phyloP scores from a whole-genome alignment of 2,888 invertebrate species.

The Plagodis pulveraria region DNA sequence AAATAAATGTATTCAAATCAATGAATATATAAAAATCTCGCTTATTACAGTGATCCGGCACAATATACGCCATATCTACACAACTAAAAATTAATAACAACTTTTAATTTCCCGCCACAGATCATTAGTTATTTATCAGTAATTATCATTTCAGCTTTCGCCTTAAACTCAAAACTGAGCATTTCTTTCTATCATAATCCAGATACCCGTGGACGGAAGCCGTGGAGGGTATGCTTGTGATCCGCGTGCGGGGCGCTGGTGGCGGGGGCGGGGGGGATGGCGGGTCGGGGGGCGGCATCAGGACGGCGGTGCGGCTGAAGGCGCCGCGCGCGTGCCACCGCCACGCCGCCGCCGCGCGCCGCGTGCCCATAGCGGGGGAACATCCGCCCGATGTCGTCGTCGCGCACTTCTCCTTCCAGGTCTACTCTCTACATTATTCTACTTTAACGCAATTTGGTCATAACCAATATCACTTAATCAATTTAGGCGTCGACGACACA shows the following conservation, averaged over 20 bases:
- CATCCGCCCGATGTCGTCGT: slow-evolving; percentile 63
- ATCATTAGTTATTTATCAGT: too few relatives aligned
- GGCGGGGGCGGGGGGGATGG: slow-evolving; percentile 42
- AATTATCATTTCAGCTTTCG: too few relatives aligned
- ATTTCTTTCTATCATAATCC: not conserved
- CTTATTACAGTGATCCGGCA: too few relatives aligned
- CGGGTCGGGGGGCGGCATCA: slow-evolving; percentile 42
- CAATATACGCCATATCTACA: too few relatives aligned
- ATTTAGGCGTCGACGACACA: too few relatives aligned
- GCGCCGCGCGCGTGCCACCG: slow-evolving; percentile 72
- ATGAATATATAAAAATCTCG: too few relatives aligned
- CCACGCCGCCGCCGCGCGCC: slow-evolving; percentile 65
- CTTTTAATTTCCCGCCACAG: too few relatives aligned
- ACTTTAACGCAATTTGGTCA: too few relatives aligned
- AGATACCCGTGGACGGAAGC: slow-evolving; percentile 80
- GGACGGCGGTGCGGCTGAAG: slow-evolving; percentile 64
- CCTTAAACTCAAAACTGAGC: too few relatives aligned
- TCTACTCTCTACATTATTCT: not conserved
- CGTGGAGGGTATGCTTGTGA: slow-evolving; percentile 80
- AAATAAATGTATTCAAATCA: too few relatives aligned
- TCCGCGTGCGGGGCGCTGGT: slow-evolving; percentile 67
- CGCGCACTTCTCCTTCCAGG: slow-evolving; percentile 77
- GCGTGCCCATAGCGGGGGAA: slow-evolving; percentile 56
- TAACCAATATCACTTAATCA: too few relatives aligned
- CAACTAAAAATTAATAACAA: too few relatives aligned